A percentile compares a stretch with the other conserved stretches of the same genome.
phyloP scores from a whole-genome alignment of 2,797 vertebrate genomes.

The Helostoma temminkii region DNA sequence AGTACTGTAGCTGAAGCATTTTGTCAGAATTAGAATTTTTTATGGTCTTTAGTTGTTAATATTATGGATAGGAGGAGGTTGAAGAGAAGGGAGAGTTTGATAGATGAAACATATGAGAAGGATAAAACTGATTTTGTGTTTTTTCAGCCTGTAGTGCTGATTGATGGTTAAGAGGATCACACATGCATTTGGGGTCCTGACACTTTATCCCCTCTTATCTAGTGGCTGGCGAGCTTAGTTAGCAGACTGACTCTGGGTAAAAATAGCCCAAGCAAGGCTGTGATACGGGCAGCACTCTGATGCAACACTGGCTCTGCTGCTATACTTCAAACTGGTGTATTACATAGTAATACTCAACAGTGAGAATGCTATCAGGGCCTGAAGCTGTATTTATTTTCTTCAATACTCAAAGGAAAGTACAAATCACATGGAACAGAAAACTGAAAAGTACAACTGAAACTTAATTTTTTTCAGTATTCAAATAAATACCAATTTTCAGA shows the following conservation, averaged over 20 bases:
- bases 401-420: too few species aligned
- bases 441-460: too few species aligned
- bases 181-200: slow-evolving; percentile 57
- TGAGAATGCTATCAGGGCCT: too few species aligned
- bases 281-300: slow-evolving; percentile 8
- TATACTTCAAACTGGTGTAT: slow-evolving; percentile 2
- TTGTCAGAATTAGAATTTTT: too few species aligned
- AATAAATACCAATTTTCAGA: too few species aligned
- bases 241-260: slow-evolving; percentile 39
- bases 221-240: slow-evolving; percentile 40
- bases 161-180: slow-evolving; percentile 66
- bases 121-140: background rate
- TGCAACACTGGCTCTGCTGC: slow-evolving; percentile 1
- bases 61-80: too few species aligned
- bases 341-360: slow-evolving; percentile 4
- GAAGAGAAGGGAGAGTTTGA: background rate
- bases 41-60: too few species aligned
- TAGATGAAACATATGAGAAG: background rate
- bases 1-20: too few species aligned
- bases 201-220: slow-evolving; percentile 58
- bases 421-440: too few species aligned
- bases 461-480: too few species aligned
- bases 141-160: slow-evolving; percentile 25
- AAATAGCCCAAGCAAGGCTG: slow-evolving; percentile 41
- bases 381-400: too few species aligned